phyloP scores from a whole-genome alignment of 2,113 vertebrate species.

The Archocentrus centrarchus region DNA sequence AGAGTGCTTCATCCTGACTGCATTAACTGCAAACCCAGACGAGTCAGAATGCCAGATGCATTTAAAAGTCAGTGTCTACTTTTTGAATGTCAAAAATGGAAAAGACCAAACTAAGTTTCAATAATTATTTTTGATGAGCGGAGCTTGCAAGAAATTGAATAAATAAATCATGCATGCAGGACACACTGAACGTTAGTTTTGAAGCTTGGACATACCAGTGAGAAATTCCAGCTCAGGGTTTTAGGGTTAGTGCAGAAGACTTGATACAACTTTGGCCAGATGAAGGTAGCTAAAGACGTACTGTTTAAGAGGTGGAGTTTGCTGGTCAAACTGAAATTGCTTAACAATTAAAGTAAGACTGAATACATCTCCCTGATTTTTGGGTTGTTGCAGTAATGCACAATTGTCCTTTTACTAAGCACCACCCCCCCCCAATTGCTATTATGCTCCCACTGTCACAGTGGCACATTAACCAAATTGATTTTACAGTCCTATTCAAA shows the following conservation, averaged over 20 bases:
- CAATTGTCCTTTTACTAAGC: not conserved
- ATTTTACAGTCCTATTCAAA: not conserved
- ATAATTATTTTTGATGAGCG: not conserved
- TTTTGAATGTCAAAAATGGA: not conserved
- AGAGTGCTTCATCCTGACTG: not conserved
- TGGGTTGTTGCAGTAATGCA: not conserved
- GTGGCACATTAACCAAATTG: not conserved
- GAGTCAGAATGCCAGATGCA: not conserved
- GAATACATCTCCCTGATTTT: not conserved
- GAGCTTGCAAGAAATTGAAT: not conserved
- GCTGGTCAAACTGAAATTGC: not conserved
- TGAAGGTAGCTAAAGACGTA: fast-evolving
- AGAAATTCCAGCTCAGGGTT: not conserved
- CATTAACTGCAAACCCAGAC: not conserved
- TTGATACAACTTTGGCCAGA: not conserved
- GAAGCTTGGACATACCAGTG: not conserved
- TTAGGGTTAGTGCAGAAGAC: not conserved
- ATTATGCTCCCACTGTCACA: not conserved
- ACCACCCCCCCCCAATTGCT: not conserved
- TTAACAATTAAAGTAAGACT: not conserved
- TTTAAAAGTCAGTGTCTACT: not conserved
- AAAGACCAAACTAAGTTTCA: not conserved
- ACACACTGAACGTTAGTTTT: not conserved
- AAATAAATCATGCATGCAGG: not conserved
- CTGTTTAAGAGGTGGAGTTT: not conserved